Evolutionary conservation across 2,797 vertebrate species (phyloP).

Genomic region (Sebastes cheni): DNA sequence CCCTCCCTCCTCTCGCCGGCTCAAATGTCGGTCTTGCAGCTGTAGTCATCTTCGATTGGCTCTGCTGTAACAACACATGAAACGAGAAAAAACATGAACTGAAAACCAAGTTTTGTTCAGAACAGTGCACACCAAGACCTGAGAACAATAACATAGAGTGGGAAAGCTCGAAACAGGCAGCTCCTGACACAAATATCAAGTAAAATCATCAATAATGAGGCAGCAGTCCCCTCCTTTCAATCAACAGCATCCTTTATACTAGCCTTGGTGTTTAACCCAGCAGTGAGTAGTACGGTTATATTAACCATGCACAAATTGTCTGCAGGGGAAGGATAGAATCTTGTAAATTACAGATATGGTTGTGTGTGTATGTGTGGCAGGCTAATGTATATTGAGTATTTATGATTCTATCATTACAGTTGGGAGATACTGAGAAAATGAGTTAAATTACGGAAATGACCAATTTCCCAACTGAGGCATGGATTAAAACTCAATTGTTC

Average conservation of each 20-base stretch:
- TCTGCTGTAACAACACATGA: slow-evolving; percentile 16
- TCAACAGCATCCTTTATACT: neutral
- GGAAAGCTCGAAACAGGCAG: neutral
- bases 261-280: neutral
- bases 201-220: neutral
- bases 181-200: neutral
- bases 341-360: neutral
- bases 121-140: neutral
- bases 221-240: neutral
- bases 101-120: neutral
- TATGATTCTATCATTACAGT: neutral
- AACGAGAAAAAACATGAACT: neutral
- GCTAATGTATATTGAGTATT: too few relatives aligned
- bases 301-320: neutral
- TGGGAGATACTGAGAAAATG: neutral
- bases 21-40: slow-evolving; percentile 97
- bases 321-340: neutral
- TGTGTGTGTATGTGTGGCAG: too few relatives aligned
- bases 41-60: slow-evolving; percentile 88
- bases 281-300: neutral
- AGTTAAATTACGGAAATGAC: neutral
- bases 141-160: neutral
- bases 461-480: neutral
- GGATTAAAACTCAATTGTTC: neutral
- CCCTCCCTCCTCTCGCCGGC: slow-evolving; percentile 94